Evolutionary conservation across 2,113 vertebrate species (phyloP), one percentile per base, ranked within the genome.

Genomic region (Tiliqua scincoides): DNA sequence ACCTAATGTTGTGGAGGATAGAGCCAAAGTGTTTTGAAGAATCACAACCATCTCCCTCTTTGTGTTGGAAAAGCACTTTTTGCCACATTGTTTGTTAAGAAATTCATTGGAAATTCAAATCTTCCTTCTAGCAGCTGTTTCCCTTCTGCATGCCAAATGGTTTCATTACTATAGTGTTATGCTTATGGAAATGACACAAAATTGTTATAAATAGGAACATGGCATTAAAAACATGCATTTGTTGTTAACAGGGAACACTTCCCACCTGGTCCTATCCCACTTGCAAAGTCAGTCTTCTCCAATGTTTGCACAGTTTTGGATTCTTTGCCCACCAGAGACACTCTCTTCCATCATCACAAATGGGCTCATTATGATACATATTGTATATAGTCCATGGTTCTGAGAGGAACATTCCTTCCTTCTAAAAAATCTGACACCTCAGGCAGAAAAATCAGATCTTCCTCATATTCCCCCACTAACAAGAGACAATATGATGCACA

Each of bases 101-200:
- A 70, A 65, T 57, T 76, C 63, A 75, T 79, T 83, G 87, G 89
- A 91, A 82, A 91, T 91, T 89, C 74, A 86, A 89, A 91, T 85
- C 68, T 80, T 57, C 79, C 40, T 74, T 82, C 1, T 65, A 84
- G 54, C 89, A 91, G 89, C 86, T 91, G 88, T 83, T 91, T 88
- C 81, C 82, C 80, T 89, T 79, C 61, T 79, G 74, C 82, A 17
- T 14, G 1, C 86, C 84, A 89, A 91, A 87, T 43, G 82, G 79
- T 62, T 86, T 85, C n/a, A 84, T 79, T 73, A 68, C 74, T 59
- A 81, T 2, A 65, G 61, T 23, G 68, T 43, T 82, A 40, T 73
- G 89, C 79, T 89, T 83, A 84, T 20, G 1, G 61, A 43, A n/a
- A 59, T 84, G 48, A 79, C 82, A 30, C 0, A 0, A 10, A 11